Evolutionary conservation across 2,113 vertebrate species (phyloP), one percentile per base, ranked within the genome.

Genomic region (Tetraodon nigroviridis): DNA sequence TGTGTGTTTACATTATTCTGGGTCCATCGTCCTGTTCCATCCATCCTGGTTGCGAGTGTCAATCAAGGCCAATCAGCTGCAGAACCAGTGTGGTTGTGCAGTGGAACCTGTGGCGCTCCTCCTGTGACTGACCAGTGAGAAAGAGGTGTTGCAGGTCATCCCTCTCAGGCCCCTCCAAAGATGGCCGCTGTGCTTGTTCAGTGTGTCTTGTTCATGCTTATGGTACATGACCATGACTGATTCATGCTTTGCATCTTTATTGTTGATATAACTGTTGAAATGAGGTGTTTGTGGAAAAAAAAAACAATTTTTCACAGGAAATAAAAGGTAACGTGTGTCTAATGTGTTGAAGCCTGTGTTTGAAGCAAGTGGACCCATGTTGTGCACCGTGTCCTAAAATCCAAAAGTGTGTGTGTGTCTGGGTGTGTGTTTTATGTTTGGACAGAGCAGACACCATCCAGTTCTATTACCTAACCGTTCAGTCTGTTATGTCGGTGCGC

Each of bases 141-240:
- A 76, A 72, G 84, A 88, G 84, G 89, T 74, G 89, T 85, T 90
- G 89, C 89, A 72, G 89, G 90, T 85, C 89, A 88, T 87, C 86
- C 84, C 89, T 89, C 87, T 86, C 84, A 67, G 75, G 79, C 71
- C 78, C 65, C 67, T 69, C 46, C 66, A 67, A 83, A 73, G 51
- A 76, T 63, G 65, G 58, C 61, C 37, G 2, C 67, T 52, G 27
- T 59, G 57, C 82, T 78, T 84, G 22, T 78, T 58, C 78, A 47
- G 62, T 63, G 44, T 63, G 73, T 61, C 62, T 68, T 48, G 46
- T 59, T 22, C 64, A 19, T 40, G 17, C 49, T 22, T 58, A 15
- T 29, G 32, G 45, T 45, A 51, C 18, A 5, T 60, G 52, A 54
- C 32, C 46, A 42, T 46, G 24, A 54, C 53, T 53, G 29, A 64